Conservation (phyloP, 53 echinoderm and acorn worm genomes). For the Paracentrotus lividus region DNA sequence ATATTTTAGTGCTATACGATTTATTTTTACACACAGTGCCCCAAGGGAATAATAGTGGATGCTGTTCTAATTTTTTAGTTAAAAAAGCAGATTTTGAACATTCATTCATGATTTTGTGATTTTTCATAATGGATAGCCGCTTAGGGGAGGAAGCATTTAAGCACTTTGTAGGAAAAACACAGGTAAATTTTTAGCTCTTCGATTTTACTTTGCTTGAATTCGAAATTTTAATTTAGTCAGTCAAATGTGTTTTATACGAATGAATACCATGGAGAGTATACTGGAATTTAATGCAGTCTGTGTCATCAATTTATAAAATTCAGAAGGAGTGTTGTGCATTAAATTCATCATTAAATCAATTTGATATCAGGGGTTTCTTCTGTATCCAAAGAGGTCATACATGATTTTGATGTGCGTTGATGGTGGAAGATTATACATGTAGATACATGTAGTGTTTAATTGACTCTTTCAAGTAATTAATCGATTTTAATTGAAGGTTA, state of each 20-base stretch:
- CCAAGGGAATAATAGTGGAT: not conserved
- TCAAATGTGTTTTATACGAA: not conserved
- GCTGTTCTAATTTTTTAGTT: not conserved
- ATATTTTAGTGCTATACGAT: not conserved
- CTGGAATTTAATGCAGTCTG: too few species aligned
- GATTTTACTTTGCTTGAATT: not conserved
- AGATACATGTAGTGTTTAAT: too few species aligned
- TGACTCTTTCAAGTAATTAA: not conserved
- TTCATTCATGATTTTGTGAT: not conserved
- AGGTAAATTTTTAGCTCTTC: slow-evolving; percentile 21
- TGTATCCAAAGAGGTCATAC: not conserved
- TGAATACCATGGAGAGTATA: too few species aligned
- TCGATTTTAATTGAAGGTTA: not conserved
- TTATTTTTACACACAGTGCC: not conserved
- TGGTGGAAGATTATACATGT: not conserved
- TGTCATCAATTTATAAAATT: too few species aligned
- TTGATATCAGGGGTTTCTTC: too few species aligned
- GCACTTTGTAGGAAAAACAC: slow-evolving; percentile 45
- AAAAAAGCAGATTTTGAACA: not conserved
- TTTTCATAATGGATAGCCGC: not conserved
- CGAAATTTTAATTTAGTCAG: not conserved
- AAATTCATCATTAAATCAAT: too few species aligned
- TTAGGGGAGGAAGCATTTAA: slow-evolving; percentile 27
- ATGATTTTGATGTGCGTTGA: not conserved
- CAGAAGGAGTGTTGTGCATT: too few species aligned